Evolutionary conservation across 2,113 vertebrate species (phyloP), one percentile per base, ranked within the genome.

Genomic region (Phyllostomus discolor): DNA sequence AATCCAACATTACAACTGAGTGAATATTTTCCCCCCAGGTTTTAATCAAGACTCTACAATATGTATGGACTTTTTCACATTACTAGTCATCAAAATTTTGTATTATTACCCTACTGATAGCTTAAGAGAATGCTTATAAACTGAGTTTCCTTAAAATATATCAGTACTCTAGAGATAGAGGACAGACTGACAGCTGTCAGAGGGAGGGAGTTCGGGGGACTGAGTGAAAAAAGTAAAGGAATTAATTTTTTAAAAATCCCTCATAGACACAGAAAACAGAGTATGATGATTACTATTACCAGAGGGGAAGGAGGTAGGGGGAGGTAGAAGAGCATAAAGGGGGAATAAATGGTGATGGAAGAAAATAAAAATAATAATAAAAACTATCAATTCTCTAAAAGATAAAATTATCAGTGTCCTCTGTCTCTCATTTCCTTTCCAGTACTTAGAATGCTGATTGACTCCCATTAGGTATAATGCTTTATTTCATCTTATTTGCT

Each of bases 111-210:
- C 35, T 91, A 73, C 72, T 54, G 48, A 59, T 35, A 91, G 43
- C 54, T 95, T 88, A 88, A 93, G 20, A 95, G 59, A 93, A 52
- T 78, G 59, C 10, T 14, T 38, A 59, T 52, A 94, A 81, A 52
- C 33, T 70, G 75, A 64, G 15, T 38, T 81, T 72, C 10, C n/a
- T 67, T 96, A 75, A n/a, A 87, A 84, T 57, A 90, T 59, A 46
- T 69, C 35, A 72, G 24, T 48, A 31, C 62, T 26, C 28, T 64
- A 64, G 62, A 64, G 62, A 64, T 31, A 31, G 28, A 64, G 62
- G 31, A 26, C 62, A 15, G 28, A 64, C 62, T 64, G 62, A 64
- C 28, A 31, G 28, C 62, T 64, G 62, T 64, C 62, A 64, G 62
- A 64, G 62, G 62, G 62, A 31, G 28, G 62, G 28, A 26, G 26